Base-by-base conservation (phyloP, 1,140 invertebrate genomes). In the Palaemon carinicauda region DNA sequence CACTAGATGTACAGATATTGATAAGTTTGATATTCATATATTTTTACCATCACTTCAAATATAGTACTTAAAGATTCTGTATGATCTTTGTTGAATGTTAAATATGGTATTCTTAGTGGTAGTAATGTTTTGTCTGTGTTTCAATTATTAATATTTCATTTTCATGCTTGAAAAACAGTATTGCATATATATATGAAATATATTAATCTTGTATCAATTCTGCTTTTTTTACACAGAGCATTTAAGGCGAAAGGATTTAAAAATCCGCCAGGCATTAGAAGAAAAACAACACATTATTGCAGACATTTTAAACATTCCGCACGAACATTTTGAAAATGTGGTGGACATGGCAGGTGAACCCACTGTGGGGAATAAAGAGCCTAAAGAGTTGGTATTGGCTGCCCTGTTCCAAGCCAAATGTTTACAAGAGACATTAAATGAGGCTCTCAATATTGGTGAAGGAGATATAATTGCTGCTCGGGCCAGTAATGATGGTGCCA, bases 221-320 rank as follows among this genome's bases (percentile, higher is more conserved):
- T 31, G n/a, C 77, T 88, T 87, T 89, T 89, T 85, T 90, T 85
- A 91, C 91, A 56, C 90, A 94, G 95, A 96, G 92, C 93, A 93
- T 92, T 92, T 96, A 80, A 93, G 94, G 87, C 93, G 95, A 78
- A 94, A 96, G 90, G 95, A 96, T 90, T 93, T 94, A 89, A 91
- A 94, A 56, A 95, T 96, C 78, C 93, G 93, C 79, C 92, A 94
- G 91, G 94, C 94, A n/a, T 91, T 96, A 86, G 92, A 92, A 56
- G 95, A 96, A 88, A 96, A 96, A 89, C 94, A 96, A 88, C 92
- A 92, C 89, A 92, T 96, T 78, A 94, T 96, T 87, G 95, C 95
- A 87, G 95, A 96, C 91, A 94, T 96, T 89, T 92, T 96, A 89
- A 94, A 95, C 91, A 94, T 96, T 90, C 95, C 95, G 52, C 92